Conservation (phyloP, 2,113 vertebrate species). For the Cochlearius cochlearius region DNA sequence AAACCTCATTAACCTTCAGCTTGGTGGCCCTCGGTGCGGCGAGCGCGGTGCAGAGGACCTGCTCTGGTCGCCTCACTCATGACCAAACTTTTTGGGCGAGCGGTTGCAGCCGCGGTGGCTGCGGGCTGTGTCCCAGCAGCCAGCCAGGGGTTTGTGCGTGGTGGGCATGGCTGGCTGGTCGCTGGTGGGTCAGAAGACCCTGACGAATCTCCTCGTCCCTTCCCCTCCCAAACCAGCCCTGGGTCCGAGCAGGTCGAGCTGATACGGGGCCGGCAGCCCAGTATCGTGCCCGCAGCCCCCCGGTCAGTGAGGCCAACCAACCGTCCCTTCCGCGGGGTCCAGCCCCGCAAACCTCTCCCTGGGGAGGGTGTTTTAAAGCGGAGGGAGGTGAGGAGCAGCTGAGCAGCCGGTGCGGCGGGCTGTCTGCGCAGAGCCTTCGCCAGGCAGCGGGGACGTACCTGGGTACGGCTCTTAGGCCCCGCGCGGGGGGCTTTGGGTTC, state of each 20-base stretch:
- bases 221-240: background rate
- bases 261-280: fast-evolving
- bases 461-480: fast-evolving
- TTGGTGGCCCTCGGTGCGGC: background rate
- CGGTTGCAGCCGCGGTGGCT: background rate
- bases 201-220: background rate
- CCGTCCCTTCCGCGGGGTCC: background rate
- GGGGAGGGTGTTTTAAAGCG: background rate
- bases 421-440: background rate
- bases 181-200: background rate
- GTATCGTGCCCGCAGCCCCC: fast-evolving
- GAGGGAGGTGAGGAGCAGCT: background rate
- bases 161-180: background rate
- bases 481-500: fast-evolving
- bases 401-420: fast-evolving
- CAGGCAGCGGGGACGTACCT: fast-evolving
- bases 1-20: background rate
- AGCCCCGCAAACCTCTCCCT: background rate
- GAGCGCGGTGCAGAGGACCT: background rate
- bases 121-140: background rate
- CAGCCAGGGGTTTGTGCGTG: fast-evolving
- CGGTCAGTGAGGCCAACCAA: fast-evolving
- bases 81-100: background rate
- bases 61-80: background rate
- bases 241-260: fast-evolving